Evolutionary conservation across 2,797 vertebrate species (phyloP).

Genomic region (Sternotherus odoratus): DNA sequence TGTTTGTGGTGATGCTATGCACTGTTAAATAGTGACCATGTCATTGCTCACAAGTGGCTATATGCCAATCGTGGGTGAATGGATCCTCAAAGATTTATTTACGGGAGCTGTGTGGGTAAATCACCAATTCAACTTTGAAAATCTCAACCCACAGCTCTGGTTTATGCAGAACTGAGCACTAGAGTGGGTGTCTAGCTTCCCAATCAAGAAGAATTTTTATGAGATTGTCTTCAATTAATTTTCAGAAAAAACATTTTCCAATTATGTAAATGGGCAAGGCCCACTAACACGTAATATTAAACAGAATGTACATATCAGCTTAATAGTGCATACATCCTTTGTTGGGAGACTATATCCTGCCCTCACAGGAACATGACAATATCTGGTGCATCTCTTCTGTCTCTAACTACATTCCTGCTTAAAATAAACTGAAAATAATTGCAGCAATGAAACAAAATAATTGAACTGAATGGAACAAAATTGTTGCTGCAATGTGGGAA

Average conservation of each 20-base stretch:
- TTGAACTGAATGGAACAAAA: background rate
- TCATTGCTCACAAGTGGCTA: background rate
- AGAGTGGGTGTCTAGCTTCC: background rate
- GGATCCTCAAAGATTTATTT: background rate
- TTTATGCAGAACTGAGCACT: background rate
- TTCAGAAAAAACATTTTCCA: background rate
- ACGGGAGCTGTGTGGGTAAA: background rate
- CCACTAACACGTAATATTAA: background rate
- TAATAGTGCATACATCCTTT: background rate
- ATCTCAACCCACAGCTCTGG: background rate
- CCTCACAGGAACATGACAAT: background rate
- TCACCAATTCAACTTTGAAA: slow-evolving; percentile 1
- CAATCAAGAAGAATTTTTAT: background rate
- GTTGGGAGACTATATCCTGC: background rate
- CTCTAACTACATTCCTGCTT: slow-evolving; percentile 25
- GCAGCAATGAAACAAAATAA: slow-evolving; percentile 18
- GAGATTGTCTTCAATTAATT: background rate
- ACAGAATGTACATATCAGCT: background rate
- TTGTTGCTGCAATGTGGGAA: slow-evolving; percentile 60
- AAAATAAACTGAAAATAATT: slow-evolving; percentile 62
- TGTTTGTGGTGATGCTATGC: background rate
- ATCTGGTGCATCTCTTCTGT: background rate
- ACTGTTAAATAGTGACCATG: background rate
- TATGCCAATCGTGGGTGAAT: background rate
- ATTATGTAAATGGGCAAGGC: background rate